These are phyloP conservation scores for Apoda limacodes DNA, from an alignment of 2,888 invertebrate genomes.

Conservation along the genomic window DNA sequence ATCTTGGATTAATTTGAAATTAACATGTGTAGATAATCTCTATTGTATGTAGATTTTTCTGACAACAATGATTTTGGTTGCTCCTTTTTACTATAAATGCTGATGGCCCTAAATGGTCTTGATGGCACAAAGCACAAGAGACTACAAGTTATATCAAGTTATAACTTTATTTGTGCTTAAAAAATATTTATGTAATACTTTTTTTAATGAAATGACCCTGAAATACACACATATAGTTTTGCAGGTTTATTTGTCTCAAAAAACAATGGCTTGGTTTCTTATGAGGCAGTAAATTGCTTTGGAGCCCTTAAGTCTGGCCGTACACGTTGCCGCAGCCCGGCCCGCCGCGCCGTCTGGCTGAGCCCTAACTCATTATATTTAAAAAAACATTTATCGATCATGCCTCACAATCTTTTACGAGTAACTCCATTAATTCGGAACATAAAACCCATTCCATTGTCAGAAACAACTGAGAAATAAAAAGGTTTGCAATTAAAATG, in stretches of 20 bases:
- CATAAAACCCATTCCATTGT: too few relatives aligned
- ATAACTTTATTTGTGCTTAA: conserved; percentile 9
- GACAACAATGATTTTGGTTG: too few relatives aligned
- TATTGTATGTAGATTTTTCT: too few relatives aligned
- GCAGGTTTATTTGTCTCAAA: conserved; percentile 4
- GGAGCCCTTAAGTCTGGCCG: conserved; percentile 13
- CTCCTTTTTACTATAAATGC: too few relatives aligned
- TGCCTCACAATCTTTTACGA: neutral
- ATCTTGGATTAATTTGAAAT: too few relatives aligned
- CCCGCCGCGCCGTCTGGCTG: conserved; percentile 13
- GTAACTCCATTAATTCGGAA: neutral
- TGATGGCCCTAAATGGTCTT: too few relatives aligned
- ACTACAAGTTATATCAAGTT: too few relatives aligned
- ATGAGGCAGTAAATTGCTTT: conserved; percentile 4
- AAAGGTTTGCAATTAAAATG: too few relatives aligned
- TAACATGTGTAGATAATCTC: too few relatives aligned
- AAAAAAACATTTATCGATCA: conserved; percentile 9
- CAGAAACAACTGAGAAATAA: too few relatives aligned
- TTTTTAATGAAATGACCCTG: conserved; percentile 4
- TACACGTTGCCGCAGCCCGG: neutral
- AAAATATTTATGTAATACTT: conserved; percentile 4
- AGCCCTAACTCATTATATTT: conserved; percentile 14
- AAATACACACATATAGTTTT: neutral
- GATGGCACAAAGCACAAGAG: too few relatives aligned
- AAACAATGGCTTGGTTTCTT: conserved; percentile 13